Percentiles rank a stretch among this genome's conserved stretches.
phyloP scores from a whole-genome alignment of 2,113 vertebrate genomes.

The Leptosomus discolor region DNA sequence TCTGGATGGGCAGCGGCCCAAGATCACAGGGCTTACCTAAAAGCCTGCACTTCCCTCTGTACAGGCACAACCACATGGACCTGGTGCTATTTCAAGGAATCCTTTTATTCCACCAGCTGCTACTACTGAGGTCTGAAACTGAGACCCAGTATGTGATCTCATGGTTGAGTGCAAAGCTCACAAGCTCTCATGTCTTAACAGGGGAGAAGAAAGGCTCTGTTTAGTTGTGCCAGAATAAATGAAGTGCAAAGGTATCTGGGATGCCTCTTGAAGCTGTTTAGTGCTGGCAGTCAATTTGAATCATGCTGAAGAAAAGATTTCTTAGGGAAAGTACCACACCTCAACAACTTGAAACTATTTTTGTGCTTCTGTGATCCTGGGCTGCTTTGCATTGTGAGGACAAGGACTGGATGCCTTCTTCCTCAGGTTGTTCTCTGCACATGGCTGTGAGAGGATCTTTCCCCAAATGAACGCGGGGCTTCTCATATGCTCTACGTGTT shows the following conservation, averaged over 20 bases:
- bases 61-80: not conserved
- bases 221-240: conserved; percentile 49
- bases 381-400: not conserved
- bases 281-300: conserved; percentile 14
- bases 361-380: not conserved
- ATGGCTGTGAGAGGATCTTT: not conserved
- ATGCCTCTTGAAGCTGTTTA: conserved; percentile 34
- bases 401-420: rapidly evolving
- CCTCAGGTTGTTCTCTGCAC: not conserved
- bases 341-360: not conserved
- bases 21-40: not conserved
- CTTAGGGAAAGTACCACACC: not conserved
- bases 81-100: conserved; percentile 33
- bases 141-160: conserved; percentile 16
- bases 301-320: conserved; percentile 1
- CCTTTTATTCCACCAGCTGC: conserved; percentile 55
- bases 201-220: conserved; percentile 27
- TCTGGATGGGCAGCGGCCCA: not conserved
- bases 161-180: conserved; percentile 45
- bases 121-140: conserved; percentile 33
- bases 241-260: conserved; percentile 18
- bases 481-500: not conserved
- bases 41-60: not conserved
- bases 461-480: not conserved
- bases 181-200: conserved; percentile 1